phyloP scores from a whole-genome alignment of 2,888 invertebrate genomes.

The Caenorhabditis zanzibari region DNA sequence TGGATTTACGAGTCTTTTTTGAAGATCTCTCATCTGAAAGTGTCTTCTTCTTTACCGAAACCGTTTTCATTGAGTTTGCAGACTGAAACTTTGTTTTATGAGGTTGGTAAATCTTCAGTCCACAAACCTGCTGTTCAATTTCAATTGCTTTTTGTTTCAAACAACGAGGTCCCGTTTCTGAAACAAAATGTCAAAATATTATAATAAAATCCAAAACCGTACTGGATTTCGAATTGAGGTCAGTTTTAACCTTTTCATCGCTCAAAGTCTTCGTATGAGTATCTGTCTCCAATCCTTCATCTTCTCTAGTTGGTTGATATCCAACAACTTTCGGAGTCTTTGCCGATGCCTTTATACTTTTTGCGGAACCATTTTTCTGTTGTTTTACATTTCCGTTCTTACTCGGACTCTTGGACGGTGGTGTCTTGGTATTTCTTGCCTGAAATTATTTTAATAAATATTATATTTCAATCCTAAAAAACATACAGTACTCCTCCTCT shows the following conservation, averaged over 20 bases:
- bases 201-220: background rate
- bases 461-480: too few species aligned
- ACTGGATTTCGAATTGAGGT: background rate
- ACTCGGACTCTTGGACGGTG: background rate
- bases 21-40: background rate
- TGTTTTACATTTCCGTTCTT: constrained; percentile 2
- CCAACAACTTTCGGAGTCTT: constrained; percentile 18
- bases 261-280: background rate
- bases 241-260: constrained; percentile 19
- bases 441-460: background rate
- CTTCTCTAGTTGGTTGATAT: constrained; percentile 48
- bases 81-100: background rate
- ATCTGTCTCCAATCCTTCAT: constrained; percentile 36
- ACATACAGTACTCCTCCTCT: constrained; percentile 23
- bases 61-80: background rate
- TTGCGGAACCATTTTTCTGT: background rate
- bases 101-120: background rate
- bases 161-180: background rate
- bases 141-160: constrained; percentile 1
- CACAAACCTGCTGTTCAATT: background rate
- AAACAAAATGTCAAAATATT: background rate
- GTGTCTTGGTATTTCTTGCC: constrained; percentile 9
- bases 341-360: background rate
- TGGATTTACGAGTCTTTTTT: background rate
- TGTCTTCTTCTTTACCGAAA: constrained; percentile 7